Base-by-base conservation (phyloP, 2,113 vertebrate species). In the Equus quagga region DNA sequence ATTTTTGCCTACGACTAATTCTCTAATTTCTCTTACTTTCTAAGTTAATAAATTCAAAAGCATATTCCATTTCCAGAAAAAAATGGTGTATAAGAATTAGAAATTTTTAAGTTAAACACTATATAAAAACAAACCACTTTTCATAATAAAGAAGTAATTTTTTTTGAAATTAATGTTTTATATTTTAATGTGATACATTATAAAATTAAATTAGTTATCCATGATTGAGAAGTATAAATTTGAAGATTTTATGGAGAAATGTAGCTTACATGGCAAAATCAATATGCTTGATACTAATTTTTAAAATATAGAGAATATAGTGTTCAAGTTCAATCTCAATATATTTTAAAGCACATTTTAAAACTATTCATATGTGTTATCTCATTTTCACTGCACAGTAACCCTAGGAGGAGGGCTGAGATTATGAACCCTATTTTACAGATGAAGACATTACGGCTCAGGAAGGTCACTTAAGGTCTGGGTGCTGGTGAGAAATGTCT, bases 391-490 rank as follows among this genome's bases (percentile, higher is more conserved):
- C 28, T 92, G 41, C 67, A 69, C 62, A 81, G 1, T 80, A 79
- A 75, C 83, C 31, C 3, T 58, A 76, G 10, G 26, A 93, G 41
- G 15, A 96, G 84, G 72, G 28, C 83, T 93, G 81, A 62, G 84
- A 87, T 41, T 79, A 46, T 87, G 83, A 94, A 87, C 64, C 31
- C 58, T 94, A 3, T 75, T 83, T 92, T 62, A 69, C 65, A 78
- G 83, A 92, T 94, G 83, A 95, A 97, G 96, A 94, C 0, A 0
- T 86, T 62, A 58, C 12, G 23, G 58, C 87, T 96, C 65, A 82
- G 83, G 78, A 76, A 98, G 94, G 81, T 97, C 95, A 49, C 81
- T 64, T 51, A 86, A 95, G 93, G 89, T 92, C 87, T 86, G n/a
- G 56, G 24, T 81, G 78, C 89, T 91, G 75, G 96, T 86, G 92